Conservation (phyloP, 1,140 invertebrate species). For the Achatina immaculata region DNA sequence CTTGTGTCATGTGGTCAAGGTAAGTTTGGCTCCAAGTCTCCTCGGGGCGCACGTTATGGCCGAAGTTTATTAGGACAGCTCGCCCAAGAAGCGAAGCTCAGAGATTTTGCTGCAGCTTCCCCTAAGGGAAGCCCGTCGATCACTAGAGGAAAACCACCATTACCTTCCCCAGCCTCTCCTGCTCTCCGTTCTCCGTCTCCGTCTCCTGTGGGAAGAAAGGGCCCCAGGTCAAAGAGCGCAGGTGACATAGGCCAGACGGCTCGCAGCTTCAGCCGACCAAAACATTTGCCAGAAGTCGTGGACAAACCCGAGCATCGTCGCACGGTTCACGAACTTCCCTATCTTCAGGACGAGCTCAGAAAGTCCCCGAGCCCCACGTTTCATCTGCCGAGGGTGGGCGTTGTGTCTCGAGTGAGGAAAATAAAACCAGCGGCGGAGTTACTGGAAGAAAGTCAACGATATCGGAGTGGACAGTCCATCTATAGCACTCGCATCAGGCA, state of each 20-base stretch:
- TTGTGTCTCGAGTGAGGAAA: constrained; percentile 45
- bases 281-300: constrained; percentile 34
- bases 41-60: constrained; percentile 14
- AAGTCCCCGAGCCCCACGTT: constrained; percentile 48
- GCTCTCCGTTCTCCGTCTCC: constrained; percentile 33
- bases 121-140: constrained; percentile 33
- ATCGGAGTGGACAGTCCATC: constrained; percentile 60
- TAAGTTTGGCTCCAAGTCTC: neutral
- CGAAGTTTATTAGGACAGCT: constrained; percentile 24
- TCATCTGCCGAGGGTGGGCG: constrained; percentile 45
- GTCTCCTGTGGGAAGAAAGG: neutral
- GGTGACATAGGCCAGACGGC: constrained; percentile 32
- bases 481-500: constrained; percentile 59
- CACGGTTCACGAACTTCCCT: constrained; percentile 41
- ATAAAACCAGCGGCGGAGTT: constrained; percentile 65
- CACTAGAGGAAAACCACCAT: constrained; percentile 42
- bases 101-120: constrained; percentile 27
- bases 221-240: constrained; percentile 42
- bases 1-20: neutral
- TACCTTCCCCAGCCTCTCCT: constrained; percentile 35
- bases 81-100: constrained; percentile 27
- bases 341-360: constrained; percentile 38
- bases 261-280: neutral
- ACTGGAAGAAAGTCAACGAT: constrained; percentile 62
- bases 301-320: constrained; percentile 39